Base-by-base conservation (phyloP, 2,113 vertebrate genomes). In the Pongo pygmaeus region DNA sequence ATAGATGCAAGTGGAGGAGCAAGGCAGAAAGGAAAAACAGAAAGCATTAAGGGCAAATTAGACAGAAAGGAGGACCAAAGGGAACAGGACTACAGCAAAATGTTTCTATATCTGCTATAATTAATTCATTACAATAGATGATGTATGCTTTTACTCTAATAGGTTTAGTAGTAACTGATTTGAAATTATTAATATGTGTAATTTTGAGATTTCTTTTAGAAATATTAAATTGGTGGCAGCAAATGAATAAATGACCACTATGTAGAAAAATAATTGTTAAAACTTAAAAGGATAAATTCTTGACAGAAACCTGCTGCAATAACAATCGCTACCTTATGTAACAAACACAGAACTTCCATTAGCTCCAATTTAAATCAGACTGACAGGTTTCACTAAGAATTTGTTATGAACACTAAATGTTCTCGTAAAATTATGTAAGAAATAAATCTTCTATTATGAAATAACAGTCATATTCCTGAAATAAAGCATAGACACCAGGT, bases 351-450 rank as follows among this genome's bases (percentile, higher is more conserved):
- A 97, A 89, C 13, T 95, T 90, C 81, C 72, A 98, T 97, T 97
- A 98, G 81, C 52, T 97, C 81, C 95, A 97, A 97, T 98, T 97
- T 96, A 95, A 96, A 91, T 98, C 96, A 98, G 97, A 97, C 70
- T 97, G 97, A 97, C 96, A 97, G 92, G 72, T 84, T 96, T 97
- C 90, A 93, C 87, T 69, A 96, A 61, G 72, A 92, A 96, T 97
- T 95, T 98, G 57, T 79, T 95, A 91, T 48, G 32, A 93, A 79
- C 43, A 69, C 52, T 95, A 88, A 92, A 93, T 96, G 87, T 93
- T 96, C 80, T 92, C 93, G 13, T 92, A 94, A 92, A 97, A 94
- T 93, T 88, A 59, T 59, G 11, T 78, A 79, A 78, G 72, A 97
- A 96, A 92, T 92, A 94, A 84, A 92, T 38, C 5, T 92, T 61